phyloP scores from a whole-genome alignment of 2,888 invertebrate species.

The Enoplolaimus lenunculus region DNA sequence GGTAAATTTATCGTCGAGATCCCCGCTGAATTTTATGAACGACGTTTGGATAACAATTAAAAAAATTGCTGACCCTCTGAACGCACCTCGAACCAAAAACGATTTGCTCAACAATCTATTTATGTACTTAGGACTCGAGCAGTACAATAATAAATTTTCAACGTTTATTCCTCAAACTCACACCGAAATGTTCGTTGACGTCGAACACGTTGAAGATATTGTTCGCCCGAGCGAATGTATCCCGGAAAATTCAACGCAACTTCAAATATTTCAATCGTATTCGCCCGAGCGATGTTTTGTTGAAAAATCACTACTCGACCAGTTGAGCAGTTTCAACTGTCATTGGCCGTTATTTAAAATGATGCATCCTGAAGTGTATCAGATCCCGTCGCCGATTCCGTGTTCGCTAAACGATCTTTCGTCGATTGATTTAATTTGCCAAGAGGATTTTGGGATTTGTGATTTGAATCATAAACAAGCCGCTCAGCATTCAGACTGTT shows the following conservation, averaged over 20 bases:
- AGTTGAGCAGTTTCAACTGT: neutral
- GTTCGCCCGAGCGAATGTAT: neutral
- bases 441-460: neutral
- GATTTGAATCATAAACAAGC: neutral
- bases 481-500: neutral
- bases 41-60: neutral
- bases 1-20: neutral
- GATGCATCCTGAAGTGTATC: neutral
- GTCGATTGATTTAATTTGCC: neutral
- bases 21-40: neutral
- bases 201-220: neutral
- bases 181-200: neutral
- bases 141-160: neutral
- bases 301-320: neutral
- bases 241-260: neutral
- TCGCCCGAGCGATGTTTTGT: neutral
- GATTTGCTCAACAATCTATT: neutral
- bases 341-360: neutral
- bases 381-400: neutral
- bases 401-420: neutral
- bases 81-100: neutral
- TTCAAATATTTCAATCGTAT: neutral
- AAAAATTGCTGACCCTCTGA: neutral
- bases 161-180: neutral
- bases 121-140: neutral